Conservation (phyloP, 2,888 invertebrate species). For the Muscina levida region DNA sequence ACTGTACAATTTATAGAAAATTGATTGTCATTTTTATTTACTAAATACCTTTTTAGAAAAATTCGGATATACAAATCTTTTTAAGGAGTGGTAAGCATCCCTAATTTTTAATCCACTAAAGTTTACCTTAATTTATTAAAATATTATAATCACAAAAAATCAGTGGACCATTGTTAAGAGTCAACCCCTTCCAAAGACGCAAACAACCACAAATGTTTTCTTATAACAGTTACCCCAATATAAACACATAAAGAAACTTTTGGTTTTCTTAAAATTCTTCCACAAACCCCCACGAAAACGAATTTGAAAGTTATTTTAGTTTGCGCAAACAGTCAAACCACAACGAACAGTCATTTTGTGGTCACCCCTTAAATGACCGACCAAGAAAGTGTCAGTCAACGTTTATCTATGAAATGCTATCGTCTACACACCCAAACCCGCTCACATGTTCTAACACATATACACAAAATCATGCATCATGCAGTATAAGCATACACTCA, state of each 20-base stretch:
- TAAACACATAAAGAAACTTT: background rate
- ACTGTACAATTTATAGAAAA: no score
- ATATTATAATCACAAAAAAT: no score
- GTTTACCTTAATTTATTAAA: no score
- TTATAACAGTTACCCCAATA: background rate
- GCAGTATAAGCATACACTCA: background rate
- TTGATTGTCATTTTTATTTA: no score
- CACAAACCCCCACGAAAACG: background rate
- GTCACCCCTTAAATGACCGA: constrained; percentile 58
- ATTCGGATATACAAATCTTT: no score
- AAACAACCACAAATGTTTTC: constrained; percentile 16
- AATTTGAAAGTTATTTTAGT: constrained; percentile 22
- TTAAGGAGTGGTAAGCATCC: no score
- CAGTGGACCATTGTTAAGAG: no score
- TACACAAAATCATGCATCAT: background rate
- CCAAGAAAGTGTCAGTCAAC: constrained; percentile 61
- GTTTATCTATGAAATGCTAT: constrained; percentile 55
- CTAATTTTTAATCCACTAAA: no score
- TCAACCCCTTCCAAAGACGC: no score
- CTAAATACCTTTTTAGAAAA: no score
- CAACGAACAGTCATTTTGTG: constrained; percentile 61
- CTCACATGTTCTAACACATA: background rate
- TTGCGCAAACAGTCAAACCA: constrained; percentile 51
- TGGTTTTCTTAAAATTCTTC: constrained; percentile 13
- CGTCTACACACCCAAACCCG: constrained; percentile 40